Evolutionary conservation across 2,797 vertebrate genomes (phyloP), one percentile per base, ranked within the genome.

Genomic region (Aldrovandia affinis): DNA sequence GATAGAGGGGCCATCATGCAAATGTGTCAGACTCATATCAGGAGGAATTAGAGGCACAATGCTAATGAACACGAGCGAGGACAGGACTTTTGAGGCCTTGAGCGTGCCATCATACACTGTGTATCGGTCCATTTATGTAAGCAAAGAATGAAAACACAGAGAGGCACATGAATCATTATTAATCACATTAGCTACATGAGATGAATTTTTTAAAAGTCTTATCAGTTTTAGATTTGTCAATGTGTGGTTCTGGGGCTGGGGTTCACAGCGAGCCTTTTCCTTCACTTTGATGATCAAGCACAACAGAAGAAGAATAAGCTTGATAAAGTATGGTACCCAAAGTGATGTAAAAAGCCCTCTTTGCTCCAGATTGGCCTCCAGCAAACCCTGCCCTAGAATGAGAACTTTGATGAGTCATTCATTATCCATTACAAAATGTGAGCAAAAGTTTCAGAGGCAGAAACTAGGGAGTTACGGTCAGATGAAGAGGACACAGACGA

Each of bases 11-110:
- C 33, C 52, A 8, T 55, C 79, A 36, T 75, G 63, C 83, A 42
- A 68, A 84, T 81, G 30, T 33, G 50, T 59, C 22, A 3, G 78
- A 70, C 44, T 84, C 44, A 81, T n/a, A 50, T 81, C 63, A 15
- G 63, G n/a, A 28, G 47, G 78, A 9, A 65, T 28, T 54, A 25
- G 33, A 25, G 36, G 61, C 68, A 22, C 63, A 28, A 28, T 73
- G 63, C 36, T 63, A 59, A 42, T 2, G n/a, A 59, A 33, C 18
- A 12, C 25, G 44, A 42, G 36, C 47, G 50, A 65, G 25, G 5
- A 10, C 12, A 57, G 55, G 77, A 20, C 42, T 25, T 78, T 30
- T 18, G 25, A 14, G 52, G 10, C 18, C 18, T 9, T 18, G 3
- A 54, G 52, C 52, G 18, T 54, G 18, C 52, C 20, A 57, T 25